phyloP scores from a whole-genome alignment of 2,888 invertebrate genomes.

The Hypomecis punctinalis region DNA sequence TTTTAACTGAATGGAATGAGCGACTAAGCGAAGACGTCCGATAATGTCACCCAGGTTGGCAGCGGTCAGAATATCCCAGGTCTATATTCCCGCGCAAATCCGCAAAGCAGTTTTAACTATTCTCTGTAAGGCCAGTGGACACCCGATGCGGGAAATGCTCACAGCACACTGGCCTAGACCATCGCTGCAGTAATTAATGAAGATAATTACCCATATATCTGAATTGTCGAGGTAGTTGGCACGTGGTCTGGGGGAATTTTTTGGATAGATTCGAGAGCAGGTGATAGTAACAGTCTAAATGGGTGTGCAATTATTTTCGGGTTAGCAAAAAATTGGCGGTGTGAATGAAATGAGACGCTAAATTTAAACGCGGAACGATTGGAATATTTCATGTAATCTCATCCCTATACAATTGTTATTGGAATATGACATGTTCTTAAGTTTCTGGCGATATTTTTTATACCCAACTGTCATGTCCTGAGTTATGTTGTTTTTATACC shows the following conservation, averaged over 20 bases:
- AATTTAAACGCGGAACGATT: too few species aligned
- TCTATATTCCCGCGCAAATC: constrained; percentile 58
- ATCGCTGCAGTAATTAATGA: constrained; percentile 54
- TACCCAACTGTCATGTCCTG: too few species aligned
- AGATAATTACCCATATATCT: constrained; percentile 65
- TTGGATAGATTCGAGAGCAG: constrained; percentile 32
- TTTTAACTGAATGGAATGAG: constrained; percentile 77
- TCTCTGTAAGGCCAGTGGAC: constrained; percentile 70
- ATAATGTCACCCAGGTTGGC: constrained; percentile 78
- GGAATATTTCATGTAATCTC: too few species aligned
- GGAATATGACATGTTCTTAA: too few species aligned
- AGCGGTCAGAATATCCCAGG: constrained; percentile 51
- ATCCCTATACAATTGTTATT: too few species aligned
- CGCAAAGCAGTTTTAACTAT: constrained; percentile 71
- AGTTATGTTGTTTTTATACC: too few species aligned
- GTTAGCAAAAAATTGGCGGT: not conserved
- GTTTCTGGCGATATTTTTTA: too few species aligned
- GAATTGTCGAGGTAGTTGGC: constrained; percentile 67
- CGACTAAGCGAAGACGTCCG: constrained; percentile 72
- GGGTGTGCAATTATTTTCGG: constrained; percentile 24
- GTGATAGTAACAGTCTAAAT: constrained; percentile 22
- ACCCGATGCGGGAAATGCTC: constrained; percentile 60
- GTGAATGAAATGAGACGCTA: not conserved
- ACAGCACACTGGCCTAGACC: constrained; percentile 56
- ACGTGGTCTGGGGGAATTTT: constrained; percentile 50